phyloP scores from a whole-genome alignment of 2,888 invertebrate species.

The Aphidoletes aphidimyza region DNA sequence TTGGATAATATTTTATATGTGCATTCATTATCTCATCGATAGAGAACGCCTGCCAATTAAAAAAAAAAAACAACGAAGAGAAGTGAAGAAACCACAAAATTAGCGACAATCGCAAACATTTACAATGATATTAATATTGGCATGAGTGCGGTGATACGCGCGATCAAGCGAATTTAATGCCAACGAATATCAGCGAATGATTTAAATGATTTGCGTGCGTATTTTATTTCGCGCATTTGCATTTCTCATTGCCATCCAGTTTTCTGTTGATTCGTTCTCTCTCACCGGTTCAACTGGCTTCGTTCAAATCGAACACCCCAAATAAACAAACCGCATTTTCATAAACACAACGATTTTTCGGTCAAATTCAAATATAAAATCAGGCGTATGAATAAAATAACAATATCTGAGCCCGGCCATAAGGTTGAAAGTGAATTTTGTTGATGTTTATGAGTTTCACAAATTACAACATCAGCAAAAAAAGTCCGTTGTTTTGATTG shows the following conservation, averaged over 20 bases:
- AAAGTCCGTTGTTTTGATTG: background rate
- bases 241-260: constrained; percentile 45
- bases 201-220: background rate
- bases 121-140: background rate
- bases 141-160: background rate
- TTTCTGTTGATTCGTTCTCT: too few relatives aligned
- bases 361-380: too few relatives aligned
- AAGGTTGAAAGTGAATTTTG: too few relatives aligned
- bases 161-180: background rate
- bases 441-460: too few relatives aligned
- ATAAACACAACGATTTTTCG: too few relatives aligned
- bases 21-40: constrained; percentile 43
- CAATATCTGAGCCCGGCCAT: too few relatives aligned
- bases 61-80: background rate
- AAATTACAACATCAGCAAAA: background rate
- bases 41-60: background rate
- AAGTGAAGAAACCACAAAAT: constrained; percentile 45
- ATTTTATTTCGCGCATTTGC: background rate
- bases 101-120: constrained; percentile 16
- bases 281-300: too few relatives aligned
- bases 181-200: too few relatives aligned
- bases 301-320: too few relatives aligned
- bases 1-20: constrained; percentile 5
- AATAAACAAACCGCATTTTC: too few relatives aligned
- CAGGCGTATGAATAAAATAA: too few relatives aligned